Base-by-base conservation (phyloP, 2,888 invertebrate species). In the Artemia sp. region DNA sequence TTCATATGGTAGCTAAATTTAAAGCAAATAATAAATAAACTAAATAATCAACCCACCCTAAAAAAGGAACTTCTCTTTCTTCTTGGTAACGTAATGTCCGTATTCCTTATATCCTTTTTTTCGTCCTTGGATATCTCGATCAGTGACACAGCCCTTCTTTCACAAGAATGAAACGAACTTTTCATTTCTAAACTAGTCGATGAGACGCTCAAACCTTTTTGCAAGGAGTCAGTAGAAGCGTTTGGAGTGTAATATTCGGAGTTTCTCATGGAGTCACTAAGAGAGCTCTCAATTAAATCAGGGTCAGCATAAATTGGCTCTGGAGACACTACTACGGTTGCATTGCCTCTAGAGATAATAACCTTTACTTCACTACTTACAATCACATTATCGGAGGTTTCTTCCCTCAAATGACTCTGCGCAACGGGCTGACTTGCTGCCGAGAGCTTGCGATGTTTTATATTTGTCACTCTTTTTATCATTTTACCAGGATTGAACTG, bases 251-350 rank as follows among this genome's bases (percentile, higher is more conserved):
- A 24, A 58, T 58, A 58, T 24, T 58, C 64, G 64, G 64, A 58
- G 24, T 58, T 24, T 58, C 24, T 24, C 14, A 58, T 58, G 64
- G 64, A 58, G 24, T 58, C 64, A 19, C 24, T n/a, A 58, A 10
- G 24, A 8, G 64, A 58, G 8, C 24, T 24, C 10, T 58, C 64
- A 19, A 19, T 10, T n/a, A 58, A 24, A 24, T 58, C 64, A 19
- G 64, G 64, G 64, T 58, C 24, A 19, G n/a, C 64, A 58, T 58
- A 58, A 58, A 58, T 58, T 8, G 64, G 64, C 24, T 58, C 64
- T 10, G 64, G 38, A 38, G 38, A 38, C 4, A 4, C 38, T 38
- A 4, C 4, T 38, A 38, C 38, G 38, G 38, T 38, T 38, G 38
- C 38, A 38, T 38, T 38, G 38, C 38, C 2, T 38, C 38, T 38